A percentile compares a stretch with the other conserved stretches of the same genome.
Evolutionary conservation across 2,888 invertebrate genomes (phyloP).

Genomic region (Orthosia gothica): DNA sequence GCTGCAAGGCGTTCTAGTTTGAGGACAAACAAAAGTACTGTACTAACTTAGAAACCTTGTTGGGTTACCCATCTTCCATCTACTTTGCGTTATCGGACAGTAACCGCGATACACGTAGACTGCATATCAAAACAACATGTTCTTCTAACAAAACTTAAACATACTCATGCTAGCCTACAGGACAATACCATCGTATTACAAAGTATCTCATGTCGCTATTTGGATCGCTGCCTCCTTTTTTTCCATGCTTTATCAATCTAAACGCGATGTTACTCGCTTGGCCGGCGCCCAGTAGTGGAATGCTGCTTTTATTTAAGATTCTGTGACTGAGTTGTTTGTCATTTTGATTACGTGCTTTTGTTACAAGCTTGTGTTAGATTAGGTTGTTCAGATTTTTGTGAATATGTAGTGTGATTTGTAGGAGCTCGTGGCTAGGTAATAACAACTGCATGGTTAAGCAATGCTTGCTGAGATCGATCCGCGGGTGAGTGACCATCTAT

Average conservation of each 20-base stretch:
- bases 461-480: too few species aligned
- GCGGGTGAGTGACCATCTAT: too few species aligned
- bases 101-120: too few species aligned
- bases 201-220: conserved; percentile 36
- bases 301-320: conserved; percentile 67
- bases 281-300: conserved; percentile 68
- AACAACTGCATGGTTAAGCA: too few species aligned
- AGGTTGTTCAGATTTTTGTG: not conserved
- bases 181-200: conserved; percentile 22
- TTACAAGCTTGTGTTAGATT: conserved; percentile 8
- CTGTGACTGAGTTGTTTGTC: conserved; percentile 32
- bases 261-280: conserved; percentile 71
- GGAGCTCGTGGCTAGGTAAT: too few species aligned
- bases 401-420: not conserved
- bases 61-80: too few species aligned
- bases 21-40: too few species aligned
- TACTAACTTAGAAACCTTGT: too few species aligned
- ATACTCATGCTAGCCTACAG: not conserved
- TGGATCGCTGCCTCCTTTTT: conserved; percentile 67
- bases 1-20: too few species aligned
- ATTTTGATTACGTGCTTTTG: conserved; percentile 30
- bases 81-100: too few species aligned
- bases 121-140: too few species aligned
- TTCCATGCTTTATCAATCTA: conserved; percentile 75
- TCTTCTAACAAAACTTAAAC: too few species aligned